Base-by-base conservation (phyloP, 2,888 invertebrate genomes). In the Limnephilus marmoratus region DNA sequence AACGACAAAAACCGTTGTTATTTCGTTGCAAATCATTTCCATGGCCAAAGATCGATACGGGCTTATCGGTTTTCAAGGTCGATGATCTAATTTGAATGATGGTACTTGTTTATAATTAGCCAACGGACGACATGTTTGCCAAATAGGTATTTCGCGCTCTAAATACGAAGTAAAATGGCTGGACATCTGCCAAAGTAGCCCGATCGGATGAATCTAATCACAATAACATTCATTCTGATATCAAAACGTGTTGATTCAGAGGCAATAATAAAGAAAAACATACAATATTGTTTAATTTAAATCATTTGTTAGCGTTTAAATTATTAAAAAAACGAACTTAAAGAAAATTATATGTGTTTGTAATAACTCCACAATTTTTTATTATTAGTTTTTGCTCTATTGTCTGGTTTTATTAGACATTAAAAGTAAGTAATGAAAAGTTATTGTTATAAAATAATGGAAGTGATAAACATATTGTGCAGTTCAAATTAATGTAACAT, bases 121-220 rank as follows among this genome's bases (percentile, higher is more conserved):
- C 7, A 68, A 68, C 68, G 68, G 68, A 7, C 68, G 68, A 68
- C 68, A 68, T n/a, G 68, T 68, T 68, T 68, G 68, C 68, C 68
- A 68, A 68, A 68, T 24, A 68, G 68, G 68, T 68, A 68, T 68
- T 68, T 68, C 68, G 24, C 68, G 68, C 68, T 68, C 68, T 68
- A 68, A 68, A 68, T 68, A 68, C 68, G 68, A 68, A 68, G 68
- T n/a, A n/a, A 68, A 68, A n/a, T n/a, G 68, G 68, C 68, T 68
- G 68, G 68, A 24, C 68, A 68, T n/a, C 1, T 68, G 68, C 68
- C 68, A 68, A 68, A 68, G 68, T 9, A 24, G 68, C 68, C 68
- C 68, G 68, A 68, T 68, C 68, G 68, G 9, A 68, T 68, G n/a
- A 68, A 68, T n/a, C 24, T 9, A 68, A 68, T 68, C 68, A 68